A percentile compares a stretch with the other conserved stretches of the same genome.
These are phyloP conservation scores for Allobates femoralis DNA, from an alignment of 2,797 vertebrate genomes.

Conservation along the genomic window DNA sequence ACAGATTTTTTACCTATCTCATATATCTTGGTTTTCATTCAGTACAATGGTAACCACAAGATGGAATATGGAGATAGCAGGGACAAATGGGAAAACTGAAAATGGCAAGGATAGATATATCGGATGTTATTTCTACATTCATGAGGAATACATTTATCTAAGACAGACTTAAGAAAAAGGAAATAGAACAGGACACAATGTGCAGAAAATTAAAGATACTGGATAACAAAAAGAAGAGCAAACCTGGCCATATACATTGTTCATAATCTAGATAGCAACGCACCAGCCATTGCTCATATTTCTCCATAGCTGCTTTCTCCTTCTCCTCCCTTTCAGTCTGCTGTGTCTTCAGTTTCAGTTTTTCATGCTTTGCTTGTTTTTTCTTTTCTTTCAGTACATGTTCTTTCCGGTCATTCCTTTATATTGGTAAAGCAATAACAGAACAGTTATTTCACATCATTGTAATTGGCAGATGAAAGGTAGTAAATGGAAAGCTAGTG, in stretches of 20 bases:
- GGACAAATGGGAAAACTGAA: background rate
- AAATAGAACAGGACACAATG: background rate
- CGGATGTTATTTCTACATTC: no score
- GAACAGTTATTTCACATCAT: background rate
- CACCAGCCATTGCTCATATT: constrained; percentile 93
- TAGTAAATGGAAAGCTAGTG: background rate
- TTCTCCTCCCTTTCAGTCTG: constrained; percentile 82
- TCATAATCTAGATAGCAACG: constrained; percentile 54
- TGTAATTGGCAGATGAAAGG: background rate
- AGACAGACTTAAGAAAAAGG: background rate
- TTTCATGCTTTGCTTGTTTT: constrained; percentile 73
- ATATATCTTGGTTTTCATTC: background rate
- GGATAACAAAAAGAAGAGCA: background rate
- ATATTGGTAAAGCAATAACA: background rate
- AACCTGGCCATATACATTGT: no score
- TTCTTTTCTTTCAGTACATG: constrained; percentile 79
- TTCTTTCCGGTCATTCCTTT: constrained; percentile 87
- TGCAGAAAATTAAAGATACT: background rate
- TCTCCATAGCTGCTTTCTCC: constrained; percentile 83
- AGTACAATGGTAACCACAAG: background rate
- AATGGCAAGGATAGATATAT: background rate
- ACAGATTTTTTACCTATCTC: no score
- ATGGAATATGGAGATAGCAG: background rate
- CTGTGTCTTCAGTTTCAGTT: constrained; percentile 79
- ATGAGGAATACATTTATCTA: background rate